Evolutionary conservation across 2,797 vertebrate genomes (phyloP).

Genomic region (Carapus acus): DNA sequence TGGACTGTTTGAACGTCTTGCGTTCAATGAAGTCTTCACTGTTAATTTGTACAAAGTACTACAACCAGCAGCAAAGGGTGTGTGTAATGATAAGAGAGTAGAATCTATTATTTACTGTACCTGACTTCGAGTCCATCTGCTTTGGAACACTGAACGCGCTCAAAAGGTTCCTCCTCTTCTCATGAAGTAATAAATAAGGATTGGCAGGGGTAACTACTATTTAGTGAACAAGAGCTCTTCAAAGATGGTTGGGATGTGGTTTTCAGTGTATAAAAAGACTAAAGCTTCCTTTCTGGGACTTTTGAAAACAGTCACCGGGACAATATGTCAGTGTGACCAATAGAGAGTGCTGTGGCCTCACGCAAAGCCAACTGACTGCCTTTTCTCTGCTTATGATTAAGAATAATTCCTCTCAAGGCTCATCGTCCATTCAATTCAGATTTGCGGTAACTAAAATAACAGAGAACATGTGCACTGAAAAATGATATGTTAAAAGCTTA

Average conservation of each 20-base stretch:
- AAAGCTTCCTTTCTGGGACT: constrained; percentile 48
- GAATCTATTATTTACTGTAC: no score
- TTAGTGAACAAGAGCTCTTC: constrained; percentile 67
- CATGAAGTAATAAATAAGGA: constrained; percentile 67
- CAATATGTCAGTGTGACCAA: constrained; percentile 38
- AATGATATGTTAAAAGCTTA: constrained; percentile 67
- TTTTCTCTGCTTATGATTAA: constrained; percentile 60
- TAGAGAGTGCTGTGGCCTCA: constrained; percentile 62
- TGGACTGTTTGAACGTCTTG: no score
- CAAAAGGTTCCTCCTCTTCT: constrained; percentile 64
- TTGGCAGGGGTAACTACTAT: constrained; percentile 67
- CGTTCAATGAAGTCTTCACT: no score
- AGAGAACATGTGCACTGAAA: constrained; percentile 69
- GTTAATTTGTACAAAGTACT: no score
- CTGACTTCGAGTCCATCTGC: constrained; percentile 61
- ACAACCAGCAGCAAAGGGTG: no score
- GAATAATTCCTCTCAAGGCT: constrained; percentile 65
- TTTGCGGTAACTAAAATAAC: constrained; percentile 69
- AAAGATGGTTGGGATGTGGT: constrained; percentile 69
- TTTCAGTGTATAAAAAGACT: constrained; percentile 69
- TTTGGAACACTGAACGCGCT: constrained; percentile 61
- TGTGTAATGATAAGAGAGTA: no score
- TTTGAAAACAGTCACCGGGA: constrained; percentile 30
- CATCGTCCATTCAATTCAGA: constrained; percentile 68
- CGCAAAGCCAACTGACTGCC: constrained; percentile 22